phyloP scores from a whole-genome alignment of 2,113 vertebrate species.

The Tragelaphus imberbis region DNA sequence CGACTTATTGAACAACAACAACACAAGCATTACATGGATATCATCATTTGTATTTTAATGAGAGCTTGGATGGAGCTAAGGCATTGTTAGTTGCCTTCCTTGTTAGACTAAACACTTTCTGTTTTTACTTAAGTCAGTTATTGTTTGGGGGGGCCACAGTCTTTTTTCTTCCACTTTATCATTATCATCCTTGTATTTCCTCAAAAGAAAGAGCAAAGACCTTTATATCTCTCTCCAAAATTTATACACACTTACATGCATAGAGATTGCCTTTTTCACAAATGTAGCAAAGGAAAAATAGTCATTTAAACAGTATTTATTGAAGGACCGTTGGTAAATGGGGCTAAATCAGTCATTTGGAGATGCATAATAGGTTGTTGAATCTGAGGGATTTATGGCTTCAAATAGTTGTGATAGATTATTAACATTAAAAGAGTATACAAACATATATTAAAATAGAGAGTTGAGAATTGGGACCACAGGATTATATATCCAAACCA shows the following conservation, averaged over 20 bases:
- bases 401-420: not conserved
- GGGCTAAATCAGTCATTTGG: not conserved
- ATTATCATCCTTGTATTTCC: not conserved
- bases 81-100: not conserved
- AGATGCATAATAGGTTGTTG: not conserved
- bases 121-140: not conserved
- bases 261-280: not conserved
- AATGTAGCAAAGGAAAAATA: not conserved
- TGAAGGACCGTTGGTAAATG: not conserved
- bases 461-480: not conserved
- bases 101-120: not conserved
- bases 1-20: not conserved
- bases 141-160: not conserved
- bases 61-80: slow-evolving; percentile 1
- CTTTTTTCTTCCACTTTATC: not conserved
- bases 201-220: not conserved
- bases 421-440: not conserved
- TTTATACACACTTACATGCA: not conserved
- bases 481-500: not conserved
- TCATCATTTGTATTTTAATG: not conserved
- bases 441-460: not conserved
- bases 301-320: not conserved
- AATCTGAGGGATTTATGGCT: not conserved
- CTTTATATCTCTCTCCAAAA: not conserved
- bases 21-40: not conserved